Percentiles rank a stretch among this genome's conserved stretches.
phyloP scores from a whole-genome alignment of 1,140 invertebrate genomes.

The Papilio aristodemus region DNA sequence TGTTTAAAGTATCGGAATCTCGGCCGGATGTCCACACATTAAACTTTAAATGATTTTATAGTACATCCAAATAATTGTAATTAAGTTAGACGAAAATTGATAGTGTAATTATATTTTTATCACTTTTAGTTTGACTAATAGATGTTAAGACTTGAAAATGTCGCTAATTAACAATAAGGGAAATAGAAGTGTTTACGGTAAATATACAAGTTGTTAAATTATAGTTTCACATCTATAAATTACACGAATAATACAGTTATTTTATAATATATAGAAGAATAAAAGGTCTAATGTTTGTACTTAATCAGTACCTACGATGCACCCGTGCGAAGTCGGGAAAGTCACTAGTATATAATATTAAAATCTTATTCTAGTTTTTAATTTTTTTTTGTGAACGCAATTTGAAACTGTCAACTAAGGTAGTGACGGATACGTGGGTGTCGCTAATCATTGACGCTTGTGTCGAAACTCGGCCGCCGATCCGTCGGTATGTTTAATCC shows the following conservation, averaged over 20 bases:
- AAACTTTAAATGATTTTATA: constrained; percentile 16
- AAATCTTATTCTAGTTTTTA: neutral
- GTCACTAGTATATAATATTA: neutral
- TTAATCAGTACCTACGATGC: no score
- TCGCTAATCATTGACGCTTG: constrained; percentile 10
- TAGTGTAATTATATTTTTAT: neutral
- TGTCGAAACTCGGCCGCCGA: constrained; percentile 7
- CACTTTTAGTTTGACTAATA: neutral
- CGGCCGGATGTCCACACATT: constrained; percentile 18
- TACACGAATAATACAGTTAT: no score
- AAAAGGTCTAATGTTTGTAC: no score
- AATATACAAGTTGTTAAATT: neutral
- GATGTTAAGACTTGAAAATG: neutral
- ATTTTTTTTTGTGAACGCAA: constrained; percentile 9
- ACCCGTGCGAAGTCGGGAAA: no score
- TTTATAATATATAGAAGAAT: no score
- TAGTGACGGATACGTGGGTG: constrained; percentile 19
- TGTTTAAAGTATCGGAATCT: neutral
- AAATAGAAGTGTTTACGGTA: neutral
- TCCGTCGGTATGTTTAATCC: constrained; percentile 12
- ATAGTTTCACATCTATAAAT: neutral
- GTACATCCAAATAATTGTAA: constrained; percentile 12
- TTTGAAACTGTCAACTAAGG: neutral
- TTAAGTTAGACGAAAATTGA: constrained; percentile 6
- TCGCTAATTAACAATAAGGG: neutral